phyloP scores from a whole-genome alignment of 2,113 vertebrate genomes.

The Verasper variegatus region DNA sequence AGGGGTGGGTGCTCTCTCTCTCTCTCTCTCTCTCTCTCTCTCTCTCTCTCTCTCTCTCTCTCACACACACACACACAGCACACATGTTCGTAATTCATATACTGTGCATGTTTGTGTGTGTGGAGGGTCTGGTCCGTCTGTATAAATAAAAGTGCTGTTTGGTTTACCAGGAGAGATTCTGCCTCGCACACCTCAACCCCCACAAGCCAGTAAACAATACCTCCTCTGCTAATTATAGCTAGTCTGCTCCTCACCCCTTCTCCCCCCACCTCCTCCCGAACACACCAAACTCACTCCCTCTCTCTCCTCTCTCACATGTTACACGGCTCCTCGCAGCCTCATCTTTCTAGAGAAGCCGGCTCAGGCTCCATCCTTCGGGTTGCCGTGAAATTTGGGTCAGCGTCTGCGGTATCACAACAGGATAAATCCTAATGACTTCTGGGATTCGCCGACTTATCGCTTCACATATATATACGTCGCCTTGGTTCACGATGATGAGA shows the following conservation, averaged over 20 bases:
- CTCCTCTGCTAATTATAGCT: constrained; percentile 73
- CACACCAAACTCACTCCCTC: not conserved
- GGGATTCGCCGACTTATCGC: no score
- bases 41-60: no score
- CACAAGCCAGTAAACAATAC: constrained; percentile 65
- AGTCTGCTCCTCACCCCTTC: constrained; percentile 53
- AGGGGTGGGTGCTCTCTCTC: not conserved
- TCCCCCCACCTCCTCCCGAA: constrained; percentile 29
- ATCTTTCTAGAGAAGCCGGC: constrained; percentile 24
- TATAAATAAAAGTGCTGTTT: not conserved
- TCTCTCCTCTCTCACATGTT: constrained; percentile 26
- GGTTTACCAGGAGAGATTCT: constrained; percentile 43
- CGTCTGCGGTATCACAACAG: constrained; percentile 3
- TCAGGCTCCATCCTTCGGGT: constrained; percentile 19
- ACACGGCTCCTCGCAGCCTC: constrained; percentile 20
- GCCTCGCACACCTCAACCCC: constrained; percentile 19
- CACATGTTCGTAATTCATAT: no score
- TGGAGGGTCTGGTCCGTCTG: constrained; percentile 10
- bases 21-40: no score
- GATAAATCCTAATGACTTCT: constrained; percentile 20
- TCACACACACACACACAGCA: not conserved
- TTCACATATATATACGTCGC: no score
- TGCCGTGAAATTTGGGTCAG: constrained; percentile 23
- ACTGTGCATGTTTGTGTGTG: not conserved
- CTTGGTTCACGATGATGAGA: no score